Percentiles rank a stretch among this genome's conserved stretches.
These are phyloP conservation scores for Promerops cafer DNA, from an alignment of 2,113 vertebrate species.

Conservation along the genomic window DNA sequence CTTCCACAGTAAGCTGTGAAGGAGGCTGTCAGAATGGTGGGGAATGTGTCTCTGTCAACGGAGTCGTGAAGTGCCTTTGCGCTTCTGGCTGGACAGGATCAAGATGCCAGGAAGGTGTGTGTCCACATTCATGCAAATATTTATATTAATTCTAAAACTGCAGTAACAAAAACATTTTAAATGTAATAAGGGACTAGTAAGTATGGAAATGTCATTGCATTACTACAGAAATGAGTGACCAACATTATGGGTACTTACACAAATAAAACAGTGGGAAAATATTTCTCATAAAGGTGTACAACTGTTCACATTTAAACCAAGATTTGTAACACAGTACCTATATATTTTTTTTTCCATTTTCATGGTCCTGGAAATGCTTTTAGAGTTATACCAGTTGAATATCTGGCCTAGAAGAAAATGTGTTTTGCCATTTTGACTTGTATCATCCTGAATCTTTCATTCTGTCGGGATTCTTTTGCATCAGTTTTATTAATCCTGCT, in stretches of 20 bases:
- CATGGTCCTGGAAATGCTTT: background rate
- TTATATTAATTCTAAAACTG: background rate
- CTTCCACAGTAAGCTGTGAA: conserved; percentile 77
- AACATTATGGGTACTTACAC: background rate
- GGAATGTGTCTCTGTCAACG: conserved; percentile 77
- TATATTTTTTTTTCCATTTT: background rate
- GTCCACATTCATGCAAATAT: background rate
- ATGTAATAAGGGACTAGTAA: background rate
- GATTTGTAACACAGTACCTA: background rate
- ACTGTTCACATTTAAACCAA: background rate
- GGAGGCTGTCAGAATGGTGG: conserved; percentile 85
- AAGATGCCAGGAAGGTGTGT: conserved; percentile 82
- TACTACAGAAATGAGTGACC: background rate
- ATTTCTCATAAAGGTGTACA: background rate
- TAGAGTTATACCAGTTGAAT: background rate
- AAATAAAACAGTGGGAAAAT: background rate
- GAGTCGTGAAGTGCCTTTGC: conserved; percentile 80
- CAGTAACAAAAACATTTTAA: background rate
- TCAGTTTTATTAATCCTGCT: conserved; percentile 15
- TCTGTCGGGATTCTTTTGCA: conserved; percentile 20
- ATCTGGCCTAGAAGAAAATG: background rate
- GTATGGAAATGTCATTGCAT: background rate
- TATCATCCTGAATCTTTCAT: conserved; percentile 37
- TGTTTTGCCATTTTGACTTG: conserved; percentile 30
- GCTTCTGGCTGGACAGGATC: conserved; percentile 82